Conservation (phyloP, 2,797 vertebrate species). For the Darevskia mixta region DNA sequence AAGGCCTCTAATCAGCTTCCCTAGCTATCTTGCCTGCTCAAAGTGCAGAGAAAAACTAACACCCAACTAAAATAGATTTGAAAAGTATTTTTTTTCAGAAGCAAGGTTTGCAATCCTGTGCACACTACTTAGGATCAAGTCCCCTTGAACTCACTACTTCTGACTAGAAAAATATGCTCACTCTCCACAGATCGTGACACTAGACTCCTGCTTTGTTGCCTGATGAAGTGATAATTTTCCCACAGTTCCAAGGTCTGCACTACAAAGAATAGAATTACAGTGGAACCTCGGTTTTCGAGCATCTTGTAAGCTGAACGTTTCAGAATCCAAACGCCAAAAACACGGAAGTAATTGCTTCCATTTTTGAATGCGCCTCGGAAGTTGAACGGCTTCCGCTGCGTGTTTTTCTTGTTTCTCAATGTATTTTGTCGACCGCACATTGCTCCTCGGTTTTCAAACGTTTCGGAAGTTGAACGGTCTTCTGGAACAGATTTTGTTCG, state of each 20-base stretch:
- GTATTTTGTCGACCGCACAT: too few species aligned
- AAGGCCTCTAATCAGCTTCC: neutral
- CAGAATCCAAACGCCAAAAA: too few species aligned
- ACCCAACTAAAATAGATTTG: neutral
- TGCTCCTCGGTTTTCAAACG: too few species aligned
- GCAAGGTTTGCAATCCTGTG: rapidly evolving
- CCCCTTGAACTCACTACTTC: neutral
- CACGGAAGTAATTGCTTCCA: too few species aligned
- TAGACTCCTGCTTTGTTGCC: neutral
- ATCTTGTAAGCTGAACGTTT: too few species aligned
- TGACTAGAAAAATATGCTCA: neutral
- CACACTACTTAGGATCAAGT: neutral
- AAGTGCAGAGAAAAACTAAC: neutral
- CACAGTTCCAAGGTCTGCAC: neutral
- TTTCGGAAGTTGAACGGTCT: too few species aligned
- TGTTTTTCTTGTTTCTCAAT: too few species aligned
- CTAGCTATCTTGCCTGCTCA: neutral
- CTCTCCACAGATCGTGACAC: neutral
- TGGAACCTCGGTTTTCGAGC: too few species aligned
- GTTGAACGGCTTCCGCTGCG: rapidly evolving
- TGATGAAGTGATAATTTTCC: neutral
- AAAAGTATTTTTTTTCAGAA: neutral
- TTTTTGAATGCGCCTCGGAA: too few species aligned
- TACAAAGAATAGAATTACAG: neutral
- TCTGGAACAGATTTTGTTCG: too few species aligned